Conservation (phyloP, 2,888 invertebrate species). For the Chromoteleia sp. region DNA sequence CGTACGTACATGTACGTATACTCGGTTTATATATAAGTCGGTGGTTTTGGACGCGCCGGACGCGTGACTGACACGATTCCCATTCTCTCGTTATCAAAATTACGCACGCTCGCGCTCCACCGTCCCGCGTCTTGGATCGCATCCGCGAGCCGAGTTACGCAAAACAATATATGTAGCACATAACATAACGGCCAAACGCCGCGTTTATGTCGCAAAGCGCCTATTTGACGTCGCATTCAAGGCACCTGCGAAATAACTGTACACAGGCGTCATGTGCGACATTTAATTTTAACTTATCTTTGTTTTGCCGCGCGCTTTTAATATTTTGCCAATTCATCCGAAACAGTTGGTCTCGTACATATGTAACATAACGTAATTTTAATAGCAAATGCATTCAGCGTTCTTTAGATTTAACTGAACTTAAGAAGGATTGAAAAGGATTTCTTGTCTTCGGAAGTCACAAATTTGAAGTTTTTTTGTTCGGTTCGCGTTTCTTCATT, state of each 20-base stretch:
- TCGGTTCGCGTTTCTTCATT: too few species aligned
- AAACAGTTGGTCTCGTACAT: neutral
- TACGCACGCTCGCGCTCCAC: slow-evolving; percentile 36
- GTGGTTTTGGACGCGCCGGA: slow-evolving; percentile 74
- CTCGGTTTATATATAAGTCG: slow-evolving; percentile 76
- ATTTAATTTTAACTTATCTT: slow-evolving; percentile 26
- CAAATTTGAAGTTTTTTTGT: too few species aligned
- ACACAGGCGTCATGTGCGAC: slow-evolving; percentile 12
- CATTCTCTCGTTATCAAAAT: slow-evolving; percentile 71
- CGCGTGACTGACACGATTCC: slow-evolving; percentile 75
- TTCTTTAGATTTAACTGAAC: too few species aligned
- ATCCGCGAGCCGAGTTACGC: slow-evolving; percentile 40
- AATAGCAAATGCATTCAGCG: too few species aligned
- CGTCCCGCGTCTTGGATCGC: slow-evolving; percentile 24
- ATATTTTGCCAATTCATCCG: slow-evolving; percentile 2
- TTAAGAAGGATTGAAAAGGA: too few species aligned
- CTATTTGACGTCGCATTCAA: slow-evolving; percentile 18
- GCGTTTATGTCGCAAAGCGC: slow-evolving; percentile 12
- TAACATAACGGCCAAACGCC: slow-evolving; percentile 38
- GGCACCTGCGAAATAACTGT: slow-evolving; percentile 30
- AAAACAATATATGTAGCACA: slow-evolving; percentile 47
- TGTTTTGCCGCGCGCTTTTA: neutral
- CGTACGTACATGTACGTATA: slow-evolving; percentile 44
- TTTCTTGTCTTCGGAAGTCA: too few species aligned
- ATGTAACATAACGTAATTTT: neutral